Conservation (phyloP, 2,797 vertebrate species). For the Gallirallus australis region DNA sequence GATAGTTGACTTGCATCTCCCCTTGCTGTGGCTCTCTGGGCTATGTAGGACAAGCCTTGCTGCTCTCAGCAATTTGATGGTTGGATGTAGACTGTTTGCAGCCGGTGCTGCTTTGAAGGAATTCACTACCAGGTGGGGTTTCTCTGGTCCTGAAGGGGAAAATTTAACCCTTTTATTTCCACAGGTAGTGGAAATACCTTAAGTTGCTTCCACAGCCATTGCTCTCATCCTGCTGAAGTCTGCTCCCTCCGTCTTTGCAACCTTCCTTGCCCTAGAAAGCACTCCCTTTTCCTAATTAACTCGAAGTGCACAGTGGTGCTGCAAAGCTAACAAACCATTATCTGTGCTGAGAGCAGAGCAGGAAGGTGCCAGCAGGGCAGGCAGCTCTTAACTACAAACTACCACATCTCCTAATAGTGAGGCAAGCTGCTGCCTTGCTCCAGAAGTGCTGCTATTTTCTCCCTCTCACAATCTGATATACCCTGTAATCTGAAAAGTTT, state of each 20-base stretch:
- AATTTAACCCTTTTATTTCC: neutral
- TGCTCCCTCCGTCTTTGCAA: neutral
- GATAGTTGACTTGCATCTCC: neutral
- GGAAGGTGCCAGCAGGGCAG: neutral
- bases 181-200: neutral
- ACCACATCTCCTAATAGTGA: neutral
- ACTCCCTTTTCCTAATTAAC: neutral
- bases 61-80: neutral
- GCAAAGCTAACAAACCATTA: neutral
- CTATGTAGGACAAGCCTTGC: neutral
- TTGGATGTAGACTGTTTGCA: neutral
- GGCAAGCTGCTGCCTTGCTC: neutral
- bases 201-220: neutral
- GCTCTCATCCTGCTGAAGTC: neutral
- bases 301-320: accelerated
- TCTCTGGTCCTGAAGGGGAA: neutral
- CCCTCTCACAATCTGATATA: neutral
- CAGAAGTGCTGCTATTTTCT: neutral
- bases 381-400: neutral
- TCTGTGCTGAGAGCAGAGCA: neutral
- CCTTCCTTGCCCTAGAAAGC: neutral
- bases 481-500: neutral
- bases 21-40: neutral
- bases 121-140: neutral
- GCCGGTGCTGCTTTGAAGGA: neutral